These are phyloP conservation scores for Drosophila gaucha DNA, from an alignment of 2,888 invertebrate genomes.

Conservation along the genomic window DNA sequence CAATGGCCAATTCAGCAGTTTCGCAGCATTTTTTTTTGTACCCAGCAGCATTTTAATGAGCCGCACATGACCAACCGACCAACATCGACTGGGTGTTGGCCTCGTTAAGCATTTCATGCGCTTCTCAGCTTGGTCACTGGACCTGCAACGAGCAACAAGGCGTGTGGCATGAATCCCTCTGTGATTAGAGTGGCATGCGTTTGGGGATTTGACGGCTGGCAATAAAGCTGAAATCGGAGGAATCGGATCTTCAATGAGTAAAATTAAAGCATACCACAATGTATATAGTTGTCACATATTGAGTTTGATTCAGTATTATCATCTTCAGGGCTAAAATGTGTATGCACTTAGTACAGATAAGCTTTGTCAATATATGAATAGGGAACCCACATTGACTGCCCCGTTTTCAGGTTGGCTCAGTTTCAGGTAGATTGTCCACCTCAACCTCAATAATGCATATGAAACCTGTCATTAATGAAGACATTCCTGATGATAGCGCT, in stretches of 20 bases:
- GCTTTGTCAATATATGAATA: neutral
- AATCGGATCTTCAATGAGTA: neutral
- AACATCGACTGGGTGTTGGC: slow-evolving; percentile 31
- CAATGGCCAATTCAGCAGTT: slow-evolving; percentile 41
- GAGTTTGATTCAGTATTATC: neutral
- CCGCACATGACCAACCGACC: slow-evolving; percentile 68
- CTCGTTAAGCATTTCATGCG: slow-evolving; percentile 56
- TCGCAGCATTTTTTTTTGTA: slow-evolving; percentile 42
- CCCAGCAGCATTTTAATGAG: slow-evolving; percentile 71
- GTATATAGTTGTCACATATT: neutral
- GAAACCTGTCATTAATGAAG: slow-evolving; percentile 72
- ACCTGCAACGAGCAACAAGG: slow-evolving; percentile 65
- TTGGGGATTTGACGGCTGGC: slow-evolving; percentile 42
- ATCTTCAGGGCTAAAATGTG: too few relatives aligned
- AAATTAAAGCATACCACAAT: neutral
- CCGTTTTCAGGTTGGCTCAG: neutral
- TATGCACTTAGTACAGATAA: neutral
- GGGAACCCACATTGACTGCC: slow-evolving; percentile 4
- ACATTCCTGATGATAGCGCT: slow-evolving; percentile 50
- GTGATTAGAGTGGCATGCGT: slow-evolving; percentile 66
- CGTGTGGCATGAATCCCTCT: slow-evolving; percentile 59
- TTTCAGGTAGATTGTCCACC: slow-evolving; percentile 1
- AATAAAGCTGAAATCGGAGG: neutral
- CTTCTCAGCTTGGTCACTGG: slow-evolving; percentile 16
- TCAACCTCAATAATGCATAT: slow-evolving; percentile 22